These are phyloP conservation scores for Tyto alba DNA, from an alignment of 2,113 vertebrate genomes.

Conservation along the genomic window DNA sequence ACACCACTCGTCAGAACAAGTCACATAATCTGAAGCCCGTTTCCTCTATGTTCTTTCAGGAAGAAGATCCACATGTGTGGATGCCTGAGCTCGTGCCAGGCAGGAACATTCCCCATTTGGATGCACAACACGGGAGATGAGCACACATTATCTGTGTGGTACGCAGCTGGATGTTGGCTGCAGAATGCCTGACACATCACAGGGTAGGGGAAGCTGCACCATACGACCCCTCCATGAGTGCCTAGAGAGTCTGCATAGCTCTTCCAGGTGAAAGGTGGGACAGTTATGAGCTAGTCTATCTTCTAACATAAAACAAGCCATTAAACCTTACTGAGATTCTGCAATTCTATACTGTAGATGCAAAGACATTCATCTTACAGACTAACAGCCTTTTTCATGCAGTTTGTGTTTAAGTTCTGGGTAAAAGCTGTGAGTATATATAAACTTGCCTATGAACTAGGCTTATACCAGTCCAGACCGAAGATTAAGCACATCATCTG, in stretches of 20 bases:
- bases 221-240: fast-evolving
- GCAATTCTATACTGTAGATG: background rate
- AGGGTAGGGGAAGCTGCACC: background rate
- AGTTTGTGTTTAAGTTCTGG: background rate
- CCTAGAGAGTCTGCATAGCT: background rate
- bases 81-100: background rate
- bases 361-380: background rate
- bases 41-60: background rate
- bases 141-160: fast-evolving
- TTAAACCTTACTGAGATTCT: background rate
- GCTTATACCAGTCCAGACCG: background rate
- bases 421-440: background rate
- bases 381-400: background rate
- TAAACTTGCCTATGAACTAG: background rate
- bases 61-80: background rate
- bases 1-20: background rate
- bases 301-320: background rate
- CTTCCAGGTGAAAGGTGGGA: background rate
- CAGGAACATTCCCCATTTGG: background rate
- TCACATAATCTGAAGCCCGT: background rate
- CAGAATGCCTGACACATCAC: background rate
- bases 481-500: background rate
- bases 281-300: background rate
- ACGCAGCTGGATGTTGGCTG: background rate
- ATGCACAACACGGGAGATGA: fast-evolving